Evolutionary conservation across 1,140 invertebrate species (phyloP).

Genomic region (Choristoneura fumiferana): DNA sequence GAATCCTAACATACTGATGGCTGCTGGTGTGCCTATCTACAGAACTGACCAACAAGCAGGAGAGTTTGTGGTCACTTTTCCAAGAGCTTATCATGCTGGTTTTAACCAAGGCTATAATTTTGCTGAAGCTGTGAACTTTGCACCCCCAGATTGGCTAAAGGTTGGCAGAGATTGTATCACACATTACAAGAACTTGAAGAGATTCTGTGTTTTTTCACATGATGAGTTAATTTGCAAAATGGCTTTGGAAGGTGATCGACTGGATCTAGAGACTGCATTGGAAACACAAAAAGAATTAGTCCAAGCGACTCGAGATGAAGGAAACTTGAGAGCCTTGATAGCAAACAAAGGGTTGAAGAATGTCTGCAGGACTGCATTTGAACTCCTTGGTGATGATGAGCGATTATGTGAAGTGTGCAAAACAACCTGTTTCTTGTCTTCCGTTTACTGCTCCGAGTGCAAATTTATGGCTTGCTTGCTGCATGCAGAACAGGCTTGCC

Average conservation of each 20-base stretch:
- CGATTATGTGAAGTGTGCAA: constrained; percentile 97
- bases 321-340: constrained; percentile 85
- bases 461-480: constrained; percentile 92
- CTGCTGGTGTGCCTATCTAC: constrained; percentile 85
- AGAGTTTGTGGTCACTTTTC: constrained; percentile 99
- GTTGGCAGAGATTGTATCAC: constrained; percentile 96
- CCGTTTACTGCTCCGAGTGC: constrained; percentile 92
- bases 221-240: constrained; percentile 99
- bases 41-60: constrained; percentile 97
- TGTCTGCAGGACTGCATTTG: constrained; percentile 93
- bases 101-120: constrained; percentile 99
- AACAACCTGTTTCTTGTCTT: constrained; percentile 98
- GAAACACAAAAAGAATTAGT: constrained; percentile 93
- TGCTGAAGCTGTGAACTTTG: constrained; percentile 99
- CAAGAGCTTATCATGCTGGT: constrained; percentile 98
- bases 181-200: constrained; percentile 95
- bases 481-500: constrained; percentile 92
- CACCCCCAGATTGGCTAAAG: constrained; percentile 98
- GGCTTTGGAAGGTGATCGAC: constrained; percentile 92
- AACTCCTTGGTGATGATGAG: constrained; percentile 96
- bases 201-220: constrained; percentile 99
- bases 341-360: constrained; percentile 90
- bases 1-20: constrained; percentile 98
- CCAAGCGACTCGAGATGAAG: constrained; percentile 91
- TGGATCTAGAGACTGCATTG: constrained; percentile 92